These are phyloP conservation scores for Orestias chungarensis DNA, from an alignment of 2,797 vertebrate species.

Conservation along the genomic window DNA sequence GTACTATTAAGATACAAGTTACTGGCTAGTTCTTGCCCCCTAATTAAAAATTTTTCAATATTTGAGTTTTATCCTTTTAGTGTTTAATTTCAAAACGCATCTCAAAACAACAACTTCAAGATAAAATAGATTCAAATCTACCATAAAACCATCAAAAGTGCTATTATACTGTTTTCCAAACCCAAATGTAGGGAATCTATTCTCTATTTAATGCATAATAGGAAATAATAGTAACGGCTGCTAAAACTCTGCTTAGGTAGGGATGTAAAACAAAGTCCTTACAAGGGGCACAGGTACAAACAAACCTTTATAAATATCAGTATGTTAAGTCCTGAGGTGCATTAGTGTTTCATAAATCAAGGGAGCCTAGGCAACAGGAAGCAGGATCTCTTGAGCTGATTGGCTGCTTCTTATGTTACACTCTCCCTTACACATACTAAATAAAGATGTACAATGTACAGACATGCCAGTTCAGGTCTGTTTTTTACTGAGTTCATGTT, in stretches of 20 bases:
- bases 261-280: conserved; percentile 24
- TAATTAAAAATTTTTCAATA: not conserved
- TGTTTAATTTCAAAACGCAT: not conserved
- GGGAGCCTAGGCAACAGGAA: conserved; percentile 21
- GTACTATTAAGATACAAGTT: not conserved
- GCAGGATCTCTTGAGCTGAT: conserved; percentile 18
- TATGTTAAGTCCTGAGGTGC: conserved; percentile 25
- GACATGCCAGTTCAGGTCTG: conserved; percentile 61
- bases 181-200: conserved; percentile 3
- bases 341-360: conserved; percentile 33
- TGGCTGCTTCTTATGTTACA: conserved; percentile 8
- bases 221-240: conserved; percentile 23
- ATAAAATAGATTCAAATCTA: not conserved
- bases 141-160: not conserved
- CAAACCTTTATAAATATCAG: conserved; percentile 20
- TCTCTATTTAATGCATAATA: not conserved
- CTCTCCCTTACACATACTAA: conserved; percentile 47
- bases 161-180: conserved; percentile 4
- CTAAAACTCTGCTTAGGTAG: conserved; percentile 27
- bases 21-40: not conserved
- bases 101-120: conserved; percentile 10
- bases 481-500: conserved; percentile 67
- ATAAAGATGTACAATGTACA: conserved; percentile 73
- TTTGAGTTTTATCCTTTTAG: not conserved
- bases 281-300: conserved; percentile 19